Evolutionary conservation across 2,797 vertebrate genomes (phyloP).

Genomic region (Xenops minutus): DNA sequence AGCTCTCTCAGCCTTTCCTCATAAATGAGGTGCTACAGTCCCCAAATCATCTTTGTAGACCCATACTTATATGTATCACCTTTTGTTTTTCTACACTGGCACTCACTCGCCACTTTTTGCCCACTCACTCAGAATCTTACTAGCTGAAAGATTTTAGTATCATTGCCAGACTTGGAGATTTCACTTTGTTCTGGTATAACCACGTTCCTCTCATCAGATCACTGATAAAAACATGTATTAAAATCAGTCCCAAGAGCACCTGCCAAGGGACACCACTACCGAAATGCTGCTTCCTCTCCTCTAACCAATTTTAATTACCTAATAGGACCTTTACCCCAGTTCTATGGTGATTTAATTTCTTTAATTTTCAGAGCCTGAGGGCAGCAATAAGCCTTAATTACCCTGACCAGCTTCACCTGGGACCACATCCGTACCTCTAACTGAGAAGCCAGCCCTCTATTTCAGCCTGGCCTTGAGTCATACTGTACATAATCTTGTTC

Average conservation of each 20-base stretch:
- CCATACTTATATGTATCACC: not conserved
- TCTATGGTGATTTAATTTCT: not conserved
- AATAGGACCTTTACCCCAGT: not conserved
- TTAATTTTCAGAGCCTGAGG: not conserved
- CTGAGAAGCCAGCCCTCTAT: not conserved
- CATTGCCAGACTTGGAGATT: not conserved
- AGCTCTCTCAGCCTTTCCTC: not conserved
- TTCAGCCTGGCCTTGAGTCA: not conserved
- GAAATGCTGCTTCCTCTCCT: not conserved
- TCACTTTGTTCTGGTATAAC: not conserved
- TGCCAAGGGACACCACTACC: not conserved
- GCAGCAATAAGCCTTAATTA: not conserved
- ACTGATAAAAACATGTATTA: not conserved
- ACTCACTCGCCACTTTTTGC: not conserved
- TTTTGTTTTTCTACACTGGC: not conserved
- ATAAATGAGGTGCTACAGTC: not conserved
- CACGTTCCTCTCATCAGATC: not conserved
- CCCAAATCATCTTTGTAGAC: too few relatives aligned
- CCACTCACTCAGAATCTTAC: not conserved
- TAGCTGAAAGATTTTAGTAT: not conserved
- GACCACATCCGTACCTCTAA: not conserved
- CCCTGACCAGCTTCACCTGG: not conserved
- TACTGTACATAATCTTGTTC: accelerated
- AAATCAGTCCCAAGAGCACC: not conserved
- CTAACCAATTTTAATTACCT: not conserved